Base-by-base conservation (phyloP, 2,888 invertebrate genomes). In the Romanomermis culicivorax region DNA sequence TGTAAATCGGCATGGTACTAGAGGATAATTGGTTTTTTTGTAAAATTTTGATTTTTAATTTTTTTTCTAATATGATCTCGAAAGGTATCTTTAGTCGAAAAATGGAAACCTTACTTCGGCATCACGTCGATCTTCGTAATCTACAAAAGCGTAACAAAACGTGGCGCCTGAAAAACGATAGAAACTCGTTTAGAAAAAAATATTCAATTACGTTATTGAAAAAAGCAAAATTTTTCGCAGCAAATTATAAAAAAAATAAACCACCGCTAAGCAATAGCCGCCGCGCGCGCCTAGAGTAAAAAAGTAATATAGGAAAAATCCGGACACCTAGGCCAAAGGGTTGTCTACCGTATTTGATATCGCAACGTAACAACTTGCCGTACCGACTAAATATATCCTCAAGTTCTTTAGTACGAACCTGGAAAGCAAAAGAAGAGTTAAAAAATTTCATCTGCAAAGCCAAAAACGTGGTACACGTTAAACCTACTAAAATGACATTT, bases 31-130 rank as follows among this genome's bases (percentile, higher is more conserved):
- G n/a, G n/a, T n/a, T n/a, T n/a, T n/a, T n/a, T n/a, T n/a, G n/a
- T n/a, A n/a, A n/a, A n/a, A n/a, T n/a, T n/a, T n/a, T n/a, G n/a
- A n/a, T n/a, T n/a, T n/a, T n/a, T n/a, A n/a, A n/a, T n/a, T n/a
- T n/a, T n/a, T n/a, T n/a, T n/a, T n/a, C n/a, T n/a, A n/a, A n/a
- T n/a, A n/a, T n/a, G n/a, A n/a, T n/a, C n/a, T n/a, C n/a, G n/a
- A n/a, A n/a, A n/a, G n/a, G n/a, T n/a, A n/a, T n/a, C n/a, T n/a
- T n/a, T n/a, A n/a, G n/a, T n/a, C n/a, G n/a, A n/a, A n/a, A n/a
- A n/a, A n/a, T n/a, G n/a, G n/a, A 47, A 53, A 26, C 26, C 56
- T 55, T 26, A 57, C 57, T 48, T 57, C 57, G 11, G 57, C 57
- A 48, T 57, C 57, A 11, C 57, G 52, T 17, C 25, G 42, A 45